Percentiles rank a stretch among this genome's conserved stretches.
Evolutionary conservation across 2,797 vertebrate species (phyloP).

Genomic region (Erithacus rubecula): DNA sequence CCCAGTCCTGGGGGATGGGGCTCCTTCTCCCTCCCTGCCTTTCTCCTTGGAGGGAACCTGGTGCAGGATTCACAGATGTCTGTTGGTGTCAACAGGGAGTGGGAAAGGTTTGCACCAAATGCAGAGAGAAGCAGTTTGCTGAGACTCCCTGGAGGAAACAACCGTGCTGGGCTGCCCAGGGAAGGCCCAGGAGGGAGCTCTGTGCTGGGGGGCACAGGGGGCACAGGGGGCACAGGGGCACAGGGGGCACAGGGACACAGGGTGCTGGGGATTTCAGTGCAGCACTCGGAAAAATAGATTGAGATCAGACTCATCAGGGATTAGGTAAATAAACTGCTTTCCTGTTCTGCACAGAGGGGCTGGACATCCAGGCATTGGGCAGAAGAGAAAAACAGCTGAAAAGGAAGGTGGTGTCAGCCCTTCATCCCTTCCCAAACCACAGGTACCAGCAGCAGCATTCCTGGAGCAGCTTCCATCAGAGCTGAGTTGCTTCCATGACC

Average conservation of each 20-base stretch:
- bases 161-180: neutral
- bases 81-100: neutral
- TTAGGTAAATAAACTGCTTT: neutral
- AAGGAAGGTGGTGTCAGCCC: neutral
- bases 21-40: neutral
- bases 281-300: neutral
- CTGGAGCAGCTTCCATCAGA: neutral
- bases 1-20: accelerated
- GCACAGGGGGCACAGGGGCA: neutral
- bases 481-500: neutral
- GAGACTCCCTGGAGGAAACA: neutral
- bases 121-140: neutral
- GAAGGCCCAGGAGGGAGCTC: neutral
- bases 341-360: neutral
- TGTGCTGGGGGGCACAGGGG: neutral
- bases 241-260: neutral
- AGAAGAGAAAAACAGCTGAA: neutral
- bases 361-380: neutral
- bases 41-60: neutral
- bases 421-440: neutral
- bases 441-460: neutral
- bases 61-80: neutral
- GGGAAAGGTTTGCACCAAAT: neutral
- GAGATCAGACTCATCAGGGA: neutral
- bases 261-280: neutral